Evolutionary conservation across 1,140 invertebrate species (phyloP), one percentile per base, ranked within the genome.

Genomic region (Saccostrea echinata): DNA sequence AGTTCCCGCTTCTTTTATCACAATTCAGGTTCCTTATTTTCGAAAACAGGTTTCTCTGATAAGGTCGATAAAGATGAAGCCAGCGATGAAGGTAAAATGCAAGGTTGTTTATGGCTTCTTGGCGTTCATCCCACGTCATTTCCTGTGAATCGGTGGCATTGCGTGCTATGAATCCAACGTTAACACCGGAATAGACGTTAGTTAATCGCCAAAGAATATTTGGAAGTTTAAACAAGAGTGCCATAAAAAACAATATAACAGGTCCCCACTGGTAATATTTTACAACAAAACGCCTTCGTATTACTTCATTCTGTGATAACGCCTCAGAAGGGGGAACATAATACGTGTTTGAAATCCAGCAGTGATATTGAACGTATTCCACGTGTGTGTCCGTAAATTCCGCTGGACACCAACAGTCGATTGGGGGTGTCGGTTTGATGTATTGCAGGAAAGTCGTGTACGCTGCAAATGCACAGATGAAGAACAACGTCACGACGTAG

Each of bases 341-440:
- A 94, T 98, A 99, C 13, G 98, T 99, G 90, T 98, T 98, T 93
- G 98, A 97, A 93, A 98, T 98, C 98, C 98, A 99, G 96, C 98
- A 98, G 95, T 97, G 98, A 61, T 98, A 98, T 95, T 98, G 98
- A 92, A 98, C 96, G 85, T 95, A 95, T 24, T 92, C 90, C 8
- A 93, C 91, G 84, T 92, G 90, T 1, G 93, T 71, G 33, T 88
- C 90, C n/a, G 83, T 92, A 85, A 94, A 94, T 53, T 93, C 91
- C 0, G 91, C 91, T 35, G 93, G 93, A 57, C 88, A 90, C 93
- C 91, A 94, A 85, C 93, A 94, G 84, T 95, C 91, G 24, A 96
- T 96, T 0, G 95, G 68, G 11, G 68, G 30, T 27, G 24, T 76
- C 13, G 24, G 95, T 95, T 95, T 93, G 12, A 94, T 94, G 11